Conservation (phyloP, 2,113 vertebrate genomes). For the Coracopsis vasa region DNA sequence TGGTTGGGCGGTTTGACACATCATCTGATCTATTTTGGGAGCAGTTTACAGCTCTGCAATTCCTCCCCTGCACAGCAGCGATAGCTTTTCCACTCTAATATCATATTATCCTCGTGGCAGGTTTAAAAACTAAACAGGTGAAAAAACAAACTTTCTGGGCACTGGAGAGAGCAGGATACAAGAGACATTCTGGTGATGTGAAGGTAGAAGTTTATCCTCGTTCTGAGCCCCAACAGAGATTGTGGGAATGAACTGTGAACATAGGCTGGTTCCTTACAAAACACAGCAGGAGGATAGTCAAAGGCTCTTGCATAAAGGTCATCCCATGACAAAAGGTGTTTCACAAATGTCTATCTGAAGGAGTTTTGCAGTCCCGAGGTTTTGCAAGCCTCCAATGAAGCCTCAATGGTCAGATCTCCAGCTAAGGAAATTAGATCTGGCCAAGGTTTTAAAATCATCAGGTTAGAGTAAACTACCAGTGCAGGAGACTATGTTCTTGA, state of each 20-base stretch:
- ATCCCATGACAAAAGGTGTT: neutral
- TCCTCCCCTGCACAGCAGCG: conserved; percentile 47
- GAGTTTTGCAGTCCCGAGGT: neutral
- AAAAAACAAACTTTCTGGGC: conserved; percentile 59
- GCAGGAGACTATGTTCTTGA: accelerated
- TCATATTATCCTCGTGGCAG: conserved; percentile 55
- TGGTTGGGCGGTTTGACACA: conserved; percentile 62
- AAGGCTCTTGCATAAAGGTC: neutral
- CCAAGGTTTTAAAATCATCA: neutral
- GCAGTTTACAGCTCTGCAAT: conserved; percentile 67
- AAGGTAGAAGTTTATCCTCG: neutral
- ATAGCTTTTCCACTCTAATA: conserved; percentile 67
- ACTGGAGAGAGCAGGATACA: neutral
- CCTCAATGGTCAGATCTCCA: accelerated
- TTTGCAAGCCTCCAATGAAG: neutral
- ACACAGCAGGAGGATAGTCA: neutral
- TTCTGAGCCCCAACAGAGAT: neutral
- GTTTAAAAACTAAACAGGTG: conserved; percentile 66
- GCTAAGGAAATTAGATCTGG: neutral
- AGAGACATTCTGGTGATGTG: neutral
- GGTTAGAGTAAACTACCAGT: neutral
- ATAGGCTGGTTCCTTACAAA: neutral
- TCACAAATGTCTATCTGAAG: neutral
- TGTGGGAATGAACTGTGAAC: neutral
- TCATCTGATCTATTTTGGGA: conserved; percentile 69